These are phyloP conservation scores for Astreopora myriophthalma DNA, from an alignment of 64 coral and sea anemone genomes.

Conservation along the genomic window DNA sequence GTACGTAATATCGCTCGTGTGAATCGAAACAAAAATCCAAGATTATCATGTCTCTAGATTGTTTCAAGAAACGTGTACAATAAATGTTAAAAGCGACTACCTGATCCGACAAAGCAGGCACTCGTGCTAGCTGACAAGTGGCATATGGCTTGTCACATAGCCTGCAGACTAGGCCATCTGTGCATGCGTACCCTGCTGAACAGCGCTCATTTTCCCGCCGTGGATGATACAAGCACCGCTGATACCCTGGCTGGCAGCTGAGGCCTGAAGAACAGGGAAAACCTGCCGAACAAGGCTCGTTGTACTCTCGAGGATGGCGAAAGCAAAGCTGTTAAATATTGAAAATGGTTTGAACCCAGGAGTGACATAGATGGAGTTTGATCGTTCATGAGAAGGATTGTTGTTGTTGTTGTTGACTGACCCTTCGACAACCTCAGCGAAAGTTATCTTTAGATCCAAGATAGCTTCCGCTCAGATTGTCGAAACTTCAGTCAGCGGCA, in stretches of 20 bases:
- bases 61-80: background rate
- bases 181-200: conserved; percentile 84
- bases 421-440: no score
- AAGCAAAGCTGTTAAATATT: conserved; percentile 58
- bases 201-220: conserved; percentile 86
- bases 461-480: no score
- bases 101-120: conserved; percentile 65
- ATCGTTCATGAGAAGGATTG: no score
- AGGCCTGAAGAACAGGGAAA: conserved; percentile 73
- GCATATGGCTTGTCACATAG: conserved; percentile 75
- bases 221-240: conserved; percentile 83
- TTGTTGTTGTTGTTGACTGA: no score
- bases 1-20: no score
- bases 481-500: no score
- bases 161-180: conserved; percentile 68
- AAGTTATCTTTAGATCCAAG: no score
- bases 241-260: conserved; percentile 87
- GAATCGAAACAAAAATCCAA: no score
- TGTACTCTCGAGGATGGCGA: conserved; percentile 54
- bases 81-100: conserved; percentile 55
- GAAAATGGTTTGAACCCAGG: background rate
- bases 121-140: conserved; percentile 83
- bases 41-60: no score
- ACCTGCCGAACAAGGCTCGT: conserved; percentile 83
- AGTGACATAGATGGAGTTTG: no score